phyloP scores from a whole-genome alignment of 2,797 vertebrate species.

The Sebastes vulpes region DNA sequence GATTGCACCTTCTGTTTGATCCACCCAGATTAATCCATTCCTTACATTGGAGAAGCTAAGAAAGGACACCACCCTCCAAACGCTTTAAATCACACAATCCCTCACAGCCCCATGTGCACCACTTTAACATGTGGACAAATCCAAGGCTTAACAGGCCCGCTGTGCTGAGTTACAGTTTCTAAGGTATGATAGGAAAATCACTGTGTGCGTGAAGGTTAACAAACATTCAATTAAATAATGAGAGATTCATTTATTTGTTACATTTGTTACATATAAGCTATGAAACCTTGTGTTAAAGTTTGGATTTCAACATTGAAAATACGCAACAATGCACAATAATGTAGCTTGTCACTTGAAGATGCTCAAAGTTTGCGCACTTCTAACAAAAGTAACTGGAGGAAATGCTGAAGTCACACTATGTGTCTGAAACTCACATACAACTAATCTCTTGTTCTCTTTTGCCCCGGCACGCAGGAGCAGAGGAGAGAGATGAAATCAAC shows the following conservation, averaged over 20 bases:
- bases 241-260: neutral
- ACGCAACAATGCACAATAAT: neutral
- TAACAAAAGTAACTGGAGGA: neutral
- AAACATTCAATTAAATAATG: neutral
- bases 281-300: neutral
- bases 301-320: neutral
- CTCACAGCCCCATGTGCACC: neutral
- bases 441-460: neutral
- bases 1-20: neutral
- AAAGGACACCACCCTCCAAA: neutral
- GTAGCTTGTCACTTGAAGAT: neutral
- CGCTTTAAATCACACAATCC: neutral
- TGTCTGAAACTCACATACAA: neutral
- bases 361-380: too few species aligned
- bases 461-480: neutral
- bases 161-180: neutral
- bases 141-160: neutral
- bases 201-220: neutral
- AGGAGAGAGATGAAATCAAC: conserved; percentile 19
- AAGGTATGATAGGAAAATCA: neutral
- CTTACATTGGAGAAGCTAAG: neutral
- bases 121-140: neutral
- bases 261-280: neutral
- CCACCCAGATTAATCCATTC: neutral
- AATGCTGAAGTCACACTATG: neutral